Conservation (phyloP, 2,888 invertebrate genomes). For the Zygogramma bicolorata region DNA sequence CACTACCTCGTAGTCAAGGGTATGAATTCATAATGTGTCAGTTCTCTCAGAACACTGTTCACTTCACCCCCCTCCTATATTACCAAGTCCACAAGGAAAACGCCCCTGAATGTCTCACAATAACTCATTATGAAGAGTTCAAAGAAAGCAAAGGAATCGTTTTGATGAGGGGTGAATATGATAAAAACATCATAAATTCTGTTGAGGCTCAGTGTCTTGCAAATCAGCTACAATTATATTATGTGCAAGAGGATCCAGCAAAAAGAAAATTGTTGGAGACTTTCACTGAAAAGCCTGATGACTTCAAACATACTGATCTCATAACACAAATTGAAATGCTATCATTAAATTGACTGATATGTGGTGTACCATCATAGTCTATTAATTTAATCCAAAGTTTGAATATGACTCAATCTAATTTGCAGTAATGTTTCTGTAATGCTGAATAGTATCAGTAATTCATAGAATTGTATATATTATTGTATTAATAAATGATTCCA, state of each 20-base stretch:
- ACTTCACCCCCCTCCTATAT: conserved; percentile 87
- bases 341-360: conserved; percentile 49
- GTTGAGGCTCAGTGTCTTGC: conserved; percentile 88
- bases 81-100: conserved; percentile 91
- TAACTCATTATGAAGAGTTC: conserved; percentile 84
- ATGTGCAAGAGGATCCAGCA: conserved; percentile 74
- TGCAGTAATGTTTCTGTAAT: no score
- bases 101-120: conserved; percentile 87
- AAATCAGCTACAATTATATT: conserved; percentile 89
- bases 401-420: no score
- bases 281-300: conserved; percentile 79
- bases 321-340: conserved; percentile 80
- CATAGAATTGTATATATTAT: neutral
- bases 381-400: no score
- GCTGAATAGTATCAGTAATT: neutral
- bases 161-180: conserved; percentile 89
- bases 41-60: conserved; percentile 77
- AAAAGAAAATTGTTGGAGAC: conserved; percentile 75
- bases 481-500: no score
- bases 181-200: conserved; percentile 79
- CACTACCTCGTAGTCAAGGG: conserved; percentile 84
- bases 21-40: conserved; percentile 89
- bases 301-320: conserved; percentile 86
- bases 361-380: no score
- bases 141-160: conserved; percentile 78